These are phyloP conservation scores for Chiloscyllium plagiosum DNA, from an alignment of 2,113 vertebrate genomes.

Conservation along the genomic window DNA sequence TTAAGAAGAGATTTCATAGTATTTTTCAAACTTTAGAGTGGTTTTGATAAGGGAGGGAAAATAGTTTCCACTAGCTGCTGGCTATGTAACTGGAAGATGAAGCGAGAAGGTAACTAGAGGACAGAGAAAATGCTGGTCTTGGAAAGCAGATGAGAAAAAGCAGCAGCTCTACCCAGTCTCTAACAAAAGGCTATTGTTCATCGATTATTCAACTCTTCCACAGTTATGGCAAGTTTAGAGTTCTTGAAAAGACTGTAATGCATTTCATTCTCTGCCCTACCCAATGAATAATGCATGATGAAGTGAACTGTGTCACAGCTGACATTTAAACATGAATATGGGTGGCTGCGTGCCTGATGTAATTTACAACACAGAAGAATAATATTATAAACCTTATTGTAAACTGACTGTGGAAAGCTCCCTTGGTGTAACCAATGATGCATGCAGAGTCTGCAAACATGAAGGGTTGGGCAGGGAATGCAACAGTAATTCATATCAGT, in stretches of 20 bases:
- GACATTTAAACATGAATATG: slow-evolving; percentile 32
- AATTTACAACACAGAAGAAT: slow-evolving; percentile 17
- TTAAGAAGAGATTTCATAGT: not conserved
- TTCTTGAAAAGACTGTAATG: slow-evolving; percentile 23
- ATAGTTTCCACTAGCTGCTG: not conserved
- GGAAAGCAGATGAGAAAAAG: not conserved
- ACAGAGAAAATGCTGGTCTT: not conserved
- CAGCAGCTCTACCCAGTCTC: not conserved
- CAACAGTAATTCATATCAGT: not conserved
- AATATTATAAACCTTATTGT: slow-evolving; percentile 28
- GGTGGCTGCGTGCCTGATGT: slow-evolving; percentile 19
- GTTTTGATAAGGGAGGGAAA: not conserved
- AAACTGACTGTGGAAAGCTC: slow-evolving; percentile 10
- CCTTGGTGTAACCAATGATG: not conserved
- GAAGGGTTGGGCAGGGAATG: not conserved
- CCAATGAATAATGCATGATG: not conserved
- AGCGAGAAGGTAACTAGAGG: not conserved
- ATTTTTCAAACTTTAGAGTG: not conserved
- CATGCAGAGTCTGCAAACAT: not conserved
- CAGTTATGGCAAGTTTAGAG: not conserved
- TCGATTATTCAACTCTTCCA: slow-evolving; percentile 3
- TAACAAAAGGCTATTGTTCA: not conserved
- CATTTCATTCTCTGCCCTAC: not conserved
- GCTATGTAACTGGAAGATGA: not conserved
- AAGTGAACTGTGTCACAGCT: slow-evolving; percentile 31